A percentile compares a stretch with the other conserved stretches of the same genome.
Conservation (phyloP, 2,888 invertebrate species). For the Criorhina ranunculi region DNA sequence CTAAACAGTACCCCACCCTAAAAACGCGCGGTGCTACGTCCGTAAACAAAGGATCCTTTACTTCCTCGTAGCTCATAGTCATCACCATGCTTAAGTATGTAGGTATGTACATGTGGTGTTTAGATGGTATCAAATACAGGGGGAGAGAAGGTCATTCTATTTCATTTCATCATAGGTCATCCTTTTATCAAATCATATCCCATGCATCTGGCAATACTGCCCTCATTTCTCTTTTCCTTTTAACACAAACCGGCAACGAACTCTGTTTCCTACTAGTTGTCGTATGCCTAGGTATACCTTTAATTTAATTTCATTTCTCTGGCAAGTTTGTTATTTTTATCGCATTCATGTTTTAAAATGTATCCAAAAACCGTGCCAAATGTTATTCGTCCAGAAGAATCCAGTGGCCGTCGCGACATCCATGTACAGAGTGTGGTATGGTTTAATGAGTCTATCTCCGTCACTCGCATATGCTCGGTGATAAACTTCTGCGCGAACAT, state of each 20-base stretch:
- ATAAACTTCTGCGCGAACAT: slow-evolving; percentile 66
- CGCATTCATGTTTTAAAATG: slow-evolving; percentile 3
- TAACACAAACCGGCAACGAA: slow-evolving; percentile 8
- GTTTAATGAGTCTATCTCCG: slow-evolving; percentile 45
- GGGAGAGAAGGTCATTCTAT: slow-evolving; percentile 64
- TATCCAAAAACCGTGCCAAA: slow-evolving; percentile 54
- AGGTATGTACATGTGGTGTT: no score
- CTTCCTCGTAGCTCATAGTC: slow-evolving; percentile 19
- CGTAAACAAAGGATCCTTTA: slow-evolving; percentile 61
- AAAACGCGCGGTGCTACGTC: slow-evolving; percentile 29
- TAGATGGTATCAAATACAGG: slow-evolving; percentile 13
- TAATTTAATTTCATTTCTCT: slow-evolving; percentile 6
- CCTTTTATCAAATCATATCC: slow-evolving; percentile 6
- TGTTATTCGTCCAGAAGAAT: slow-evolving; percentile 54
- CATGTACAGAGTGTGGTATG: slow-evolving; percentile 34
- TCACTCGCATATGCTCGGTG: slow-evolving; percentile 27
- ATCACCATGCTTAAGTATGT: slow-evolving; percentile 1
- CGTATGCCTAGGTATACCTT: background rate
- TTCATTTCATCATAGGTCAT: slow-evolving; percentile 50
- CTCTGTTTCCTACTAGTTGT: slow-evolving; percentile 1
- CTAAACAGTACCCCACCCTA: slow-evolving; percentile 61
- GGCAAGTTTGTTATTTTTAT: slow-evolving; percentile 29
- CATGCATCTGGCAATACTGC: slow-evolving; percentile 19
- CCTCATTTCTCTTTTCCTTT: background rate
- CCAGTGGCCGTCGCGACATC: slow-evolving; percentile 38